Base-by-base conservation (phyloP, 2,888 invertebrate genomes). In the Catonia carolina region DNA sequence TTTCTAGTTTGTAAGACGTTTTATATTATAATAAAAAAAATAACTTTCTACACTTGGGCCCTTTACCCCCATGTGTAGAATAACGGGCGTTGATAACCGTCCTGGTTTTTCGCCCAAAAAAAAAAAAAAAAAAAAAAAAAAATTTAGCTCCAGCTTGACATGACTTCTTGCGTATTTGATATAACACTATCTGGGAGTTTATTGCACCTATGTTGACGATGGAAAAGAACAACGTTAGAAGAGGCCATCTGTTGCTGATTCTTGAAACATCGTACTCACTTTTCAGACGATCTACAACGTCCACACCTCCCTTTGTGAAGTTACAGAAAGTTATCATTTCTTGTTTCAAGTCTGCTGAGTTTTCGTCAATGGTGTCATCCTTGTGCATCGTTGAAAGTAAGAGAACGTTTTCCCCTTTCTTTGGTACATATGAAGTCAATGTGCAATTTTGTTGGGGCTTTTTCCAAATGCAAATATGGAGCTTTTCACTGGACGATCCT, bases 221-320 rank as follows among this genome's bases (percentile, higher is more conserved):
- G 17, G 45, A 31, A 47, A 15, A n/a, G 37, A 54, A 54, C 18
- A 45, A 18, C 3, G 36, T 36, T 5, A 54, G 5, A n/a, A n/a
- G n/a, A 17, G 54, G 47, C 47, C 54, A 54, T 6, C 54, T 5
- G 20, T 54, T 53, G 23, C 33, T 42, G 5, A 45, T 33, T 33
- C 27, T 27, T 6, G 27, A 27, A 27, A 27, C 4, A 27, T 27
- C 27, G 8, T 27, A 27, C 27, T 27, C 27, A 27, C n/a, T n/a
- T n/a, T n/a, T n/a, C n/a, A n/a, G n/a, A n/a, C 27, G 27, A 27
- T 27, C 27, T 42, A 47, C 54, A 20, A 54, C 35, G 20, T 54
- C 54, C 6, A 54, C 54, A 17, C 47, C 54, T 7, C 54, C 54
- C 22, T 47, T 47, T 35, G 35, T 54, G 1, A 47, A n/a, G n/a